A percentile compares a stretch with the other conserved stretches of the same genome.
These are phyloP conservation scores for Aphis craccivora DNA, from an alignment of 1,140 invertebrate genomes.

Conservation along the genomic window DNA sequence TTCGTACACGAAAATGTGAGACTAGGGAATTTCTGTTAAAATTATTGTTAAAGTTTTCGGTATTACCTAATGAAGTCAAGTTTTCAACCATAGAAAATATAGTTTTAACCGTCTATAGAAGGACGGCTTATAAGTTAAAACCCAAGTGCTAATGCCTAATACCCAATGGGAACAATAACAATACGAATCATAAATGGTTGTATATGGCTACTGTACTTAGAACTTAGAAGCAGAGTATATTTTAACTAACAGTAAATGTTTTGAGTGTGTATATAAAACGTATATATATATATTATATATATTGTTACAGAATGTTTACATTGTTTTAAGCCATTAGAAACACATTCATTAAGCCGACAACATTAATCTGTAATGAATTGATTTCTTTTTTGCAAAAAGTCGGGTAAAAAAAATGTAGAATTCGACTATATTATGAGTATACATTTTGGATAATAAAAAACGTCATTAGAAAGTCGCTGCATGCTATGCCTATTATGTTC, in stretches of 20 bases:
- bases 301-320: conserved; percentile 17
- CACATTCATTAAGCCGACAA: neutral
- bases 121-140: neutral
- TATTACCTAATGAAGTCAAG: neutral
- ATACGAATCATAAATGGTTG: neutral
- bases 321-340: conserved; percentile 9
- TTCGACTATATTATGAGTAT: neutral
- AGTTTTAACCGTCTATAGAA: neutral
- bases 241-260: neutral
- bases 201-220: neutral
- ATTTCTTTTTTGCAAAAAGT: conserved; percentile 30
- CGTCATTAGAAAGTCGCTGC: conserved; percentile 52
- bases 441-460: conserved; percentile 43
- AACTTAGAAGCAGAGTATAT: neutral
- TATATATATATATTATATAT: neutral
- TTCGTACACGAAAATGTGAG: neutral
- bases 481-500: conserved; percentile 43
- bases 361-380: conserved; percentile 27
- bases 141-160: conserved; percentile 18
- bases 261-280: neutral
- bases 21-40: neutral
- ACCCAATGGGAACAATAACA: conserved; percentile 26
- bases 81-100: neutral
- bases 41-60: neutral
- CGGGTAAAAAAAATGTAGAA: neutral